Percentiles rank a stretch among this genome's conserved stretches.
These are phyloP conservation scores for Hapalemur alaotrensis DNA, from an alignment of 2,797 vertebrate genomes.

Conservation along the genomic window DNA sequence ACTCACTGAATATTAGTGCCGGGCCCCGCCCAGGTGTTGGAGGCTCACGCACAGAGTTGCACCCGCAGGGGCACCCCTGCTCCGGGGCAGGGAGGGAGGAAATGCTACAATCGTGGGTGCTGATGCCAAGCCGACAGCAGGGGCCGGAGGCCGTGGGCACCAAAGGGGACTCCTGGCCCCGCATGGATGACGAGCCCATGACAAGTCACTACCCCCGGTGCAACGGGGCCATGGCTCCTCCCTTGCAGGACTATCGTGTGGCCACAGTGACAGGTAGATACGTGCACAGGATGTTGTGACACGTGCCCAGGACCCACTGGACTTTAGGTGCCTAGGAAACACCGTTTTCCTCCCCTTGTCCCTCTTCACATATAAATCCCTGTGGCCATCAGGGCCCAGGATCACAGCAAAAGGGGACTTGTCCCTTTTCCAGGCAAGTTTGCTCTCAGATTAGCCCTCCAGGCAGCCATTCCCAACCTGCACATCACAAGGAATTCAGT, in stretches of 20 bases:
- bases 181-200: accelerated
- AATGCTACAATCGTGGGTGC: background rate
- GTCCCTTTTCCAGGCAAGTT: background rate
- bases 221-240: accelerated
- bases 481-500: background rate
- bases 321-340: background rate
- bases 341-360: background rate
- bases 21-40: background rate
- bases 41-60: background rate
- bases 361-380: background rate
- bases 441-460: background rate
- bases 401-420: background rate
- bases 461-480: background rate
- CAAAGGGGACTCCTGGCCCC: background rate
- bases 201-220: too few relatives aligned
- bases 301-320: background rate
- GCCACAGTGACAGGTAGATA: background rate
- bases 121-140: background rate
- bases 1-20: background rate
- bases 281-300: accelerated
- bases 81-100: background rate
- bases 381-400: background rate
- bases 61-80: background rate
- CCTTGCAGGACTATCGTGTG: background rate
- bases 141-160: background rate